These are phyloP conservation scores for Apantesis nais DNA, from an alignment of 2,888 invertebrate species.

Conservation along the genomic window DNA sequence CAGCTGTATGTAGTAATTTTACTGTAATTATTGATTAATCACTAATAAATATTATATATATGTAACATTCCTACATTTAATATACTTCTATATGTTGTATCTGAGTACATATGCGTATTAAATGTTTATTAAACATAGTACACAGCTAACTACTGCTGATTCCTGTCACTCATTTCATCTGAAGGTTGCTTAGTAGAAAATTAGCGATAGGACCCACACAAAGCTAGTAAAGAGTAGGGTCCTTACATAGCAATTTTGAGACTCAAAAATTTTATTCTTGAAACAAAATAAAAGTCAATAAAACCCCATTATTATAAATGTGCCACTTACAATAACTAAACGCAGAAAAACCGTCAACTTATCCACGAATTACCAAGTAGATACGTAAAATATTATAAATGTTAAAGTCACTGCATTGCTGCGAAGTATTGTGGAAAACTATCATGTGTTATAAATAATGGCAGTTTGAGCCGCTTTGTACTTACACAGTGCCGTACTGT, in stretches of 20 bases:
- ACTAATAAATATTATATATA: neutral
- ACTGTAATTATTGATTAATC: too few relatives aligned
- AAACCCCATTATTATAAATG: conserved; percentile 2
- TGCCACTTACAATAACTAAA: conserved; percentile 25
- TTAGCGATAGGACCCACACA: too few relatives aligned
- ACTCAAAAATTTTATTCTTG: too few relatives aligned
- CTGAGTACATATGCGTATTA: neutral
- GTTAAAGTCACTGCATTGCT: conserved; percentile 14
- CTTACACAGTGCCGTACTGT: conserved; percentile 22
- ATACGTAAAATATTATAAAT: conserved; percentile 32
- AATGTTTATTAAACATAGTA: too few relatives aligned
- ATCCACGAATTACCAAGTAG: conserved; percentile 15
- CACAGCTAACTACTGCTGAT: too few relatives aligned
- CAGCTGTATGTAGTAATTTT: too few relatives aligned
- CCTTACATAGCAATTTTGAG: too few relatives aligned
- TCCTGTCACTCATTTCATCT: too few relatives aligned
- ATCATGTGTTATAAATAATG: neutral
- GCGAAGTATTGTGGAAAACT: too few relatives aligned
- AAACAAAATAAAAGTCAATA: neutral
- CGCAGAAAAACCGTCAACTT: conserved; percentile 10
- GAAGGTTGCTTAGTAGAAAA: too few relatives aligned
- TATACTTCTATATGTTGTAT: neutral
- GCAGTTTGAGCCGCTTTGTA: conserved; percentile 13
- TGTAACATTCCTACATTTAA: neutral
- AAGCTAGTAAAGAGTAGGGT: too few relatives aligned